A percentile compares a stretch with the other conserved stretches of the same genome.
phyloP scores from a whole-genome alignment of 2,888 invertebrate genomes.

The Trichogramma evanescens region DNA sequence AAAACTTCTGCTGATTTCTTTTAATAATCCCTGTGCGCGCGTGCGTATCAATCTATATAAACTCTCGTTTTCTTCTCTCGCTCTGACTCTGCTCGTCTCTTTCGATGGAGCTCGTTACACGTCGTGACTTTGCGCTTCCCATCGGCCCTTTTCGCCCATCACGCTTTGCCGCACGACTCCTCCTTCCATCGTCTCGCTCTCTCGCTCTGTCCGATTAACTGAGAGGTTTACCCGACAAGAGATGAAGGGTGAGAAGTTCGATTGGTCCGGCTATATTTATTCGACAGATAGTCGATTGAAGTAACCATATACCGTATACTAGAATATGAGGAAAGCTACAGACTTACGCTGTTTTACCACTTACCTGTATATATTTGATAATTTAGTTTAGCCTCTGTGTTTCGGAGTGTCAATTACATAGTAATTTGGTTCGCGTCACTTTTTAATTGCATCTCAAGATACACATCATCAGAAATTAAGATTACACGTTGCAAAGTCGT shows the following conservation, averaged over 20 bases:
- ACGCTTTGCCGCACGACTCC: conserved; percentile 17
- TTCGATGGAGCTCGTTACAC: conserved; percentile 41
- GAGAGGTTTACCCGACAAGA: too few species aligned
- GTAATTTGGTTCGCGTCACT: conserved; percentile 44
- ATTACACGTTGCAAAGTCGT: background rate
- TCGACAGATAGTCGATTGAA: too few species aligned
- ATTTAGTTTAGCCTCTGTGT: too few species aligned
- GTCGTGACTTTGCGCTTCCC: conserved; percentile 42
- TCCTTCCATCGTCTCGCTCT: conserved; percentile 14
- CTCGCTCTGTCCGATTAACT: conserved; percentile 13
- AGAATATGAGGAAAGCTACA: too few species aligned
- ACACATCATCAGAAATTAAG: background rate
- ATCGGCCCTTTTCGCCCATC: conserved; percentile 18
- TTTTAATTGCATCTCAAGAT: conserved; percentile 37
- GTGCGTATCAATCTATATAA: conserved; percentile 26
- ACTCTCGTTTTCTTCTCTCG: conserved; percentile 16
- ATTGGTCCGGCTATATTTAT: too few species aligned
- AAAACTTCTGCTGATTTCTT: conserved; percentile 12
- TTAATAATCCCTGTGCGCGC: conserved; percentile 19
- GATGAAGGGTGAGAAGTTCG: too few species aligned
- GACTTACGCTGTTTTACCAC: too few species aligned
- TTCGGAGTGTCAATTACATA: too few species aligned
- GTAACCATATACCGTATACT: too few species aligned
- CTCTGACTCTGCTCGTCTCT: background rate
- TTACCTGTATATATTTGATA: too few species aligned